Evolutionary conservation across 2,797 vertebrate genomes (phyloP), one percentile per base, ranked within the genome.

Genomic region (Lophius americanus): DNA sequence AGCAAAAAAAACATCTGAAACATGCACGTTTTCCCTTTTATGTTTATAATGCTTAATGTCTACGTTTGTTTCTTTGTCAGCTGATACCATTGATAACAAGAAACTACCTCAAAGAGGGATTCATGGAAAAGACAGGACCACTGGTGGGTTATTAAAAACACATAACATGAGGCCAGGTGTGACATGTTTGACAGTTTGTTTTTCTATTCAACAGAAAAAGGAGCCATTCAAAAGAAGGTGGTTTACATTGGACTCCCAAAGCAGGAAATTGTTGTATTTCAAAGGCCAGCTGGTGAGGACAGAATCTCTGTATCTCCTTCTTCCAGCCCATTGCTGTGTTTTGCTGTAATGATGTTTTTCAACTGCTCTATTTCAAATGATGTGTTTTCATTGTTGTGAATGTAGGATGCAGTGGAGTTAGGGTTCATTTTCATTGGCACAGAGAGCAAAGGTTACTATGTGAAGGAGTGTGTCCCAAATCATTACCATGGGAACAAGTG

Each of bases 101-200:
- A 91, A 94, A 92, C 81, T 97, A 96, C 83, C 84, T 94, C 69
- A 97, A 96, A 92, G 95, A 97, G 83, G 97, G 97, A 48, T 98
- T 93, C 90, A 98, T 99, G 97, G 96, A 98, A 83, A 98, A 99
- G 89, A 99, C 97, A 0, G 97, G 97, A 13, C 97, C 97, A 11
- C 83, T 88, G 93, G 97, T 99, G 84, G 75, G 93, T 90, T 41
- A 12, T 33, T 8, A 32, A 54, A 54, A 42, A 13, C n/a, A 41
- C 52, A 55, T 6, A 41, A 7, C 33, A 6, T 37, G 51, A 47
- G 14, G 46, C 1, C n/a, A n/a, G 14, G 2, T 14, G 46, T 47
- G 6, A n/a, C 5, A 6, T 13, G 49, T 10, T 44, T 52, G 35
- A 47, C n/a, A n/a, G 3, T 13, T 47, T 47, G 46, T 47, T 38